These are phyloP conservation scores for Callospermophilus lateralis DNA, from an alignment of 2,113 vertebrate genomes.

Conservation along the genomic window DNA sequence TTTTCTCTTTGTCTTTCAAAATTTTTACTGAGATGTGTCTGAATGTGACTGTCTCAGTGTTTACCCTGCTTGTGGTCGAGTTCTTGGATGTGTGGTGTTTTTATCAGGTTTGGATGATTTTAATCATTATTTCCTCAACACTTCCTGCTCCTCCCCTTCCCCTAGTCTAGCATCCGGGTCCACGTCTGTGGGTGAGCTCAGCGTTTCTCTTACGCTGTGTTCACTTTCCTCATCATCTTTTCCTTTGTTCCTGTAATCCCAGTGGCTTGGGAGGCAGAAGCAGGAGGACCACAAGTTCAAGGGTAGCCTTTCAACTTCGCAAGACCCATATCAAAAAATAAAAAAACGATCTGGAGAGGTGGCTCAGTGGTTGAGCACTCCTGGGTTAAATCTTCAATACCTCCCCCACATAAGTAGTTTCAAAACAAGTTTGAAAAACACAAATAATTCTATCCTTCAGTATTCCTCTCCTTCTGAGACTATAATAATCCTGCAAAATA, in stretches of 20 bases:
- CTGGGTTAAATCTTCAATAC: too few species aligned
- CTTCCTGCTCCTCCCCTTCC: not conserved
- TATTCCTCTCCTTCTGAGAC: not conserved
- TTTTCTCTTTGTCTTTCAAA: too few species aligned
- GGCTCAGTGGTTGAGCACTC: too few species aligned
- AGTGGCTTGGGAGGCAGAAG: too few species aligned
- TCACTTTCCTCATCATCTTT: not conserved
- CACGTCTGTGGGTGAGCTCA: not conserved
- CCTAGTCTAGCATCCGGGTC: not conserved
- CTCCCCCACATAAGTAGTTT: not conserved
- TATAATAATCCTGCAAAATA: conserved; percentile 45
- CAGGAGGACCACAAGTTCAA: too few species aligned
- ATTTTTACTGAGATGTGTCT: too few species aligned
- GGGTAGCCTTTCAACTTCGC: too few species aligned
- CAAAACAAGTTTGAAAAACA: conserved; percentile 24
- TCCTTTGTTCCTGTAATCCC: not conserved
- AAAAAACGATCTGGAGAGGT: too few species aligned
- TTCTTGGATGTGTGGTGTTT: too few species aligned
- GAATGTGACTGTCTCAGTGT: too few species aligned
- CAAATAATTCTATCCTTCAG: not conserved
- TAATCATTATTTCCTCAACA: not conserved
- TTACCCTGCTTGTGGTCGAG: too few species aligned
- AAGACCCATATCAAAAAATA: too few species aligned
- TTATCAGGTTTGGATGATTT: not conserved
- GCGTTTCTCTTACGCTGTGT: not conserved